Conservation (phyloP, 1,140 invertebrate genomes). For the Triops longicaudatus region DNA sequence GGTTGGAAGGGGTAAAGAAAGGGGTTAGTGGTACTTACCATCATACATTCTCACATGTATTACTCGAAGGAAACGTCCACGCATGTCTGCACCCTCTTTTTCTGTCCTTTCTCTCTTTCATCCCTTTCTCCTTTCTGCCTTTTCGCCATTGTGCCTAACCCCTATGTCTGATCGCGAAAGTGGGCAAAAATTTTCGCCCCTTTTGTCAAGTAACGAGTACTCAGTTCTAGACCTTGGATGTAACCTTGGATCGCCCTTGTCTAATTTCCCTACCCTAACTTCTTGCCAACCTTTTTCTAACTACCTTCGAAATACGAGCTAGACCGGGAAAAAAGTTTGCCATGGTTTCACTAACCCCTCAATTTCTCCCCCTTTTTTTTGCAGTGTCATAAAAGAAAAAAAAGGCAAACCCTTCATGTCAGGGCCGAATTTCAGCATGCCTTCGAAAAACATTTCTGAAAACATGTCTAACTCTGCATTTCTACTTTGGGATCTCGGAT, state of each 20-base stretch:
- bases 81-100: slow-evolving; percentile 23
- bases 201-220: neutral
- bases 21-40: neutral
- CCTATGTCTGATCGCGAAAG: slow-evolving; percentile 22
- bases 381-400: neutral
- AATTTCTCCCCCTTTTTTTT: neutral
- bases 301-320: neutral
- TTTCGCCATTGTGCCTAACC: slow-evolving; percentile 26
- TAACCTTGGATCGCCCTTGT: slow-evolving; percentile 11
- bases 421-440: too few relatives aligned
- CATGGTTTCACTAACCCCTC: neutral
- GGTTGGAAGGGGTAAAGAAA: neutral
- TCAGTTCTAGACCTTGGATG: neutral
- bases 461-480: too few relatives aligned
- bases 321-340: neutral
- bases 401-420: too few relatives aligned
- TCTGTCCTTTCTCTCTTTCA: slow-evolving; percentile 24
- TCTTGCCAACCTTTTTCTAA: neutral
- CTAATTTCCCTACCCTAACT: neutral
- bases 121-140: slow-evolving; percentile 31
- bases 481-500: too few relatives aligned
- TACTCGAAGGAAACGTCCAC: slow-evolving; percentile 10
- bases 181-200: neutral
- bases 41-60: slow-evolving; percentile 22
- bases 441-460: too few relatives aligned